These are phyloP conservation scores for Creontiades dilutus DNA, from an alignment of 2,888 invertebrate genomes.

Conservation along the genomic window DNA sequence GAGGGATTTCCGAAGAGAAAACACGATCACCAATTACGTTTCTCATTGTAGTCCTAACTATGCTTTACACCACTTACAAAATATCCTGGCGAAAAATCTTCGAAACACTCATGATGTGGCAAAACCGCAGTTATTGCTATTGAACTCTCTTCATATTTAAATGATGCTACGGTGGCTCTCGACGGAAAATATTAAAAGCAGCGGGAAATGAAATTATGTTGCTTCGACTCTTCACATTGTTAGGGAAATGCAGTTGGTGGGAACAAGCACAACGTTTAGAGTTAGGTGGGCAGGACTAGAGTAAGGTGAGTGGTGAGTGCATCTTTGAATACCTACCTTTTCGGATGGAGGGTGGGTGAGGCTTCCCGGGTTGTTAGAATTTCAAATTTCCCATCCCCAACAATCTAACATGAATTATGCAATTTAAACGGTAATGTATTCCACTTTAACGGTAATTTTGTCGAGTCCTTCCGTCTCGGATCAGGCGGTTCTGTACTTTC, in stretches of 20 bases:
- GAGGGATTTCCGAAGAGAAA: no score
- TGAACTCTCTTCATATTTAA: not conserved
- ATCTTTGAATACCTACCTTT: conserved; percentile 37
- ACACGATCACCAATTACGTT: no score
- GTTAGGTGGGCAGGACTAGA: not conserved
- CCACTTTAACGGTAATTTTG: conserved; percentile 39
- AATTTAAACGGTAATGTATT: conserved; percentile 39
- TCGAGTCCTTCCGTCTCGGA: conserved; percentile 1
- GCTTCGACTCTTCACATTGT: conserved; percentile 27
- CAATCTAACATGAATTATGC: conserved; percentile 42
- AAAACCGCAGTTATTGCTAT: not conserved
- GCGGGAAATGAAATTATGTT: conserved; percentile 14
- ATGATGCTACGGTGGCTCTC: not conserved
- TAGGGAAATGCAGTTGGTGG: conserved; percentile 24
- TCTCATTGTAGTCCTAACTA: no score
- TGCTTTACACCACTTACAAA: not conserved
- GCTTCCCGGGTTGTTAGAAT: not conserved
- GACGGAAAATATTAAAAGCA: not conserved
- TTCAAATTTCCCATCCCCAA: not conserved
- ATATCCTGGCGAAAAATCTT: not conserved
- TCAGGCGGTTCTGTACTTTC: conserved; percentile 16
- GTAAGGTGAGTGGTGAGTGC: conserved; percentile 5
- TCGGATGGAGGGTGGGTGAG: conserved; percentile 20
- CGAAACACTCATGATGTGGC: not conserved
- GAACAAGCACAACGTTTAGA: conserved; percentile 6